Evolutionary conservation across 1,140 invertebrate species (phyloP).

Genomic region (Anthonomus grandis): DNA sequence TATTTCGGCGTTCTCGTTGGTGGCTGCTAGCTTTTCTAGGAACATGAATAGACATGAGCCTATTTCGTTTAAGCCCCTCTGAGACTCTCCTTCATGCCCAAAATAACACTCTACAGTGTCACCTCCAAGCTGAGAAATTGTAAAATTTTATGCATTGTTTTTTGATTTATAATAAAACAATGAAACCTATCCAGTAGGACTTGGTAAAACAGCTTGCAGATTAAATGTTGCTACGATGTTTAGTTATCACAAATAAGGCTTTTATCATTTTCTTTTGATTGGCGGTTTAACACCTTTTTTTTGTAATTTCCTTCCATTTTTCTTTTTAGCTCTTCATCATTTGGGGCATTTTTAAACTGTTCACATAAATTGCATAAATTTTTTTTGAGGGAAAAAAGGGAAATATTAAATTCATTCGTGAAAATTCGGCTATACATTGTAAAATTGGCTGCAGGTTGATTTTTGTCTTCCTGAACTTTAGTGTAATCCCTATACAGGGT

Average conservation of each 20-base stretch:
- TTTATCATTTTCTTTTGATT: not conserved
- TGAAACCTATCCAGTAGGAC: not conserved
- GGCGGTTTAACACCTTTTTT: not conserved
- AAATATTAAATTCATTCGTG: not conserved
- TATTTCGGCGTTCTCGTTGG: not conserved
- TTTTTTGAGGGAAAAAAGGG: not conserved
- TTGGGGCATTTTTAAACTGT: not conserved
- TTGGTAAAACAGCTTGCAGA: not conserved
- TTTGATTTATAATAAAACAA: too few relatives aligned
- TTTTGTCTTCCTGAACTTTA: too few relatives aligned
- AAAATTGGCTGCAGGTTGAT: too few relatives aligned
- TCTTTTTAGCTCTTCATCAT: not conserved
- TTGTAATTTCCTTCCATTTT: not conserved
- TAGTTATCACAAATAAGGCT: not conserved
- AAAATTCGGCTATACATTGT: too few relatives aligned
- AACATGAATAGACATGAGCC: not conserved
- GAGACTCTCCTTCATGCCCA: not conserved
- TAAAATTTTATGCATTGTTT: too few relatives aligned
- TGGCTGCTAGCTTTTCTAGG: too few relatives aligned
- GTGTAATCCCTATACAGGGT: too few relatives aligned
- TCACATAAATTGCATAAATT: too few relatives aligned
- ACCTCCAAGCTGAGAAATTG: not conserved
- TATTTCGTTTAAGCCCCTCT: not conserved
- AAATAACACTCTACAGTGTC: too few relatives aligned
- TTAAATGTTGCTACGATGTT: not conserved